phyloP scores from a whole-genome alignment of 2,888 invertebrate genomes.

The Drosophila borealis region DNA sequence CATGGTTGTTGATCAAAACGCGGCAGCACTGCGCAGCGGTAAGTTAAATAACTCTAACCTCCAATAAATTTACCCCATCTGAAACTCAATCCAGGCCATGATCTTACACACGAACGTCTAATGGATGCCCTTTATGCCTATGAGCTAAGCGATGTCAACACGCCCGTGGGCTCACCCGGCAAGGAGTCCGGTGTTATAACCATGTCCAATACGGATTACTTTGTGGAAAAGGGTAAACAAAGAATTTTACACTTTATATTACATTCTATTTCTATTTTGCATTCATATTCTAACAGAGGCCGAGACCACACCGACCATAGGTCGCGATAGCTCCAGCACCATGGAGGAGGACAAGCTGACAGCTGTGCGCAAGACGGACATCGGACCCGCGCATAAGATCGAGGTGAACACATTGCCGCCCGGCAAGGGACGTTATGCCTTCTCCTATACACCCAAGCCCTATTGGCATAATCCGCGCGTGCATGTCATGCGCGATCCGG shows the following conservation, averaged over 20 bases:
- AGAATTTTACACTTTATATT: no score
- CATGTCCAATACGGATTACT: slow-evolving; percentile 83
- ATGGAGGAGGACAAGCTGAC: slow-evolving; percentile 81
- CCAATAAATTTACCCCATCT: no score
- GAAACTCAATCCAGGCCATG: slow-evolving; percentile 70
- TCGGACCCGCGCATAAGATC: slow-evolving; percentile 85
- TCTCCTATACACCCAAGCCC: slow-evolving; percentile 93
- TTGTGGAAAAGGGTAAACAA: slow-evolving; percentile 74
- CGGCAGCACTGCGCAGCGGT: slow-evolving; percentile 88
- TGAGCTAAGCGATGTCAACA: slow-evolving; percentile 78
- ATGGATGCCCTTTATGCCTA: slow-evolving; percentile 81
- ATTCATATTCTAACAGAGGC: slow-evolving; percentile 55
- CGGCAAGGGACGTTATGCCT: slow-evolving; percentile 94
- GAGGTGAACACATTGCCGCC: slow-evolving; percentile 91
- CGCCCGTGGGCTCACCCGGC: slow-evolving; percentile 79
- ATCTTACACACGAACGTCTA: slow-evolving; percentile 75
- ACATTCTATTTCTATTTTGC: no score
- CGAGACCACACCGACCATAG: slow-evolving; percentile 66
- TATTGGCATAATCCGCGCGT: slow-evolving; percentile 92
- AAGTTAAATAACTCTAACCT: slow-evolving; percentile 63
- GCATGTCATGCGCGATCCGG: slow-evolving; percentile 90
- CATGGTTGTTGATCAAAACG: slow-evolving; percentile 95
- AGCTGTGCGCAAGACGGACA: slow-evolving; percentile 84
- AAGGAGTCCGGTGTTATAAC: slow-evolving; percentile 83
- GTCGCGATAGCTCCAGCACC: slow-evolving; percentile 48